Percentiles rank a stretch among this genome's conserved stretches.
Conservation (phyloP, 2,113 vertebrate genomes). For the Saguinus imperator region DNA sequence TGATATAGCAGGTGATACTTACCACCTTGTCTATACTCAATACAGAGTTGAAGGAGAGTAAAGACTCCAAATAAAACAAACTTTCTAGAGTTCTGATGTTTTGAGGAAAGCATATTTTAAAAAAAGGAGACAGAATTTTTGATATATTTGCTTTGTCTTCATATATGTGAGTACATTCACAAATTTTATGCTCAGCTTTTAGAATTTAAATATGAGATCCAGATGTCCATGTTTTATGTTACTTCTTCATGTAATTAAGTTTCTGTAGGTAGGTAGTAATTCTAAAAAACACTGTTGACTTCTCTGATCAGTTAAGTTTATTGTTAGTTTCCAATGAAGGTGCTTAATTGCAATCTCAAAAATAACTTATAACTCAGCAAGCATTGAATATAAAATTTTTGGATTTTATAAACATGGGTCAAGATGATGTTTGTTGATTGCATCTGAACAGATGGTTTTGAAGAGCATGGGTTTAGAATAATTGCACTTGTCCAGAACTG, state of each 20-base stretch:
- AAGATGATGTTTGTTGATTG: neutral
- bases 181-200: neutral
- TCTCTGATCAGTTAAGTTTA: neutral
- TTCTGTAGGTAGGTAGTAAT: neutral
- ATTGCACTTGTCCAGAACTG: neutral
- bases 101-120: constrained; percentile 34
- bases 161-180: neutral
- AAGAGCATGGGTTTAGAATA: neutral
- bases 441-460: neutral
- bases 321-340: constrained; percentile 33
- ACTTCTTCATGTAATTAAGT: neutral
- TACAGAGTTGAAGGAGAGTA: neutral
- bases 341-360: constrained; percentile 24
- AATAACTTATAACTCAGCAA: neutral
- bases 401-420: neutral
- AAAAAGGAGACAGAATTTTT: constrained; percentile 25
- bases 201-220: neutral
- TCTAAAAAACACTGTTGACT: neutral
- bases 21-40: neutral
- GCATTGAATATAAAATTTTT: neutral
- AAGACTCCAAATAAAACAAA: neutral
- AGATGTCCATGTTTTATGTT: neutral
- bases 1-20: neutral
- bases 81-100: neutral
- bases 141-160: neutral